Evolutionary conservation across 1,140 invertebrate genomes (phyloP), one percentile per base, ranked within the genome.

Genomic region (Venturia canescens): DNA sequence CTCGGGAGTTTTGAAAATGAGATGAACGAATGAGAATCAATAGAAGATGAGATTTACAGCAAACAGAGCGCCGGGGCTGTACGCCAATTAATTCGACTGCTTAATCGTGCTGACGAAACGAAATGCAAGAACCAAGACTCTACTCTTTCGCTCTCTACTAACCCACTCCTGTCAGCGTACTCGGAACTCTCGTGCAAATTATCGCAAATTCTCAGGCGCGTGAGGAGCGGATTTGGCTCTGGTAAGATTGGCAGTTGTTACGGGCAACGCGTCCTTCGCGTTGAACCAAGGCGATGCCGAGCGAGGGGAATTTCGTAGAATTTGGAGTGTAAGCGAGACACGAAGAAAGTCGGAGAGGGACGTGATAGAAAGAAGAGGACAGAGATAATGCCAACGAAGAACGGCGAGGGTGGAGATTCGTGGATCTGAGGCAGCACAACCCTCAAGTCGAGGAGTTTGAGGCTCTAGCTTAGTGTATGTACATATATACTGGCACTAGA

Each of bases 21-120:
- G 21, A 66, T 29, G 23, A 66, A 23, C 60, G 15, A 70, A 34
- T 70, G 34, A 48, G 34, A 9, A 44, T 44, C 38, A 69, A 78
- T 67, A 78, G 29, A 71, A 48, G 38, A 53, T 53, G 70, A 72
- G 70, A 67, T 3, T 18, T 50, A 67, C 21, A 57, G 80, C 21
- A 38, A 27, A 76, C 74, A 72, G 16, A 74, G 57, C 78, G 76
- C 60, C 50, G 48, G 79, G 78, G 60, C n/a, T 70, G 83, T 80
- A 67, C 84, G 84, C 83, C 86, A 89, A 88, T 90, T 90, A 90
- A 91, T 91, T 90, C 86, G 13, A 44, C 38, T 44, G 84, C 87
- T 89, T 90, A 90, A 90, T 90, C 89, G 89, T 86, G 89, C 88
- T 88, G 89, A 91, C 88, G 86, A 90, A 89, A 90, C 86, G 53